Base-by-base conservation (phyloP, 2,888 invertebrate species). In the Leistus spinibarbis region DNA sequence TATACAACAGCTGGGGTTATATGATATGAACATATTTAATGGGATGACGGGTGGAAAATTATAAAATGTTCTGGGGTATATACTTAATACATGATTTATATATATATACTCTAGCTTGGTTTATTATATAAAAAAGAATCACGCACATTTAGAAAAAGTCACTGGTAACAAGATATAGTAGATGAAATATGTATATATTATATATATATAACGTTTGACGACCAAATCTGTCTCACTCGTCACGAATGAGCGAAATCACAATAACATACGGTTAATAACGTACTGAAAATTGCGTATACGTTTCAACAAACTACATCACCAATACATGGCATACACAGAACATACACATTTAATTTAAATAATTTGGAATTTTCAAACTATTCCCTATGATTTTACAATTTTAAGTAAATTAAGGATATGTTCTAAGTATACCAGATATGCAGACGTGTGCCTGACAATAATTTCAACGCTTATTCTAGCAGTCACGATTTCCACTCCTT, bases 401-500 rank as follows among this genome's bases (percentile, higher is more conserved):
- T n/a, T n/a, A n/a, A n/a, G n/a, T n/a, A n/a, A n/a, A n/a, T n/a
- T n/a, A n/a, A n/a, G n/a, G n/a, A n/a, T n/a, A n/a, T n/a, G n/a
- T n/a, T n/a, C n/a, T n/a, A n/a, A n/a, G n/a, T n/a, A n/a, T n/a
- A n/a, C n/a, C n/a, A n/a, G n/a, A n/a, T n/a, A n/a, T n/a, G n/a
- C n/a, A n/a, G n/a, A n/a, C n/a, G n/a, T n/a, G n/a, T n/a, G n/a
- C n/a, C n/a, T n/a, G n/a, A n/a, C 40, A 57, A 56, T 27, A 54
- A 69, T 53, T 13, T 40, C 1, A 27, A 24, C 66, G 74, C 76
- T 79, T 80, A 83, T 73, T 84, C 81, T 80, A 80, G 77, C 78
- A 86, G 84, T 91, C 91, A 93, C 90, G 93, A 93, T 80, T 93
- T 91, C 94, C 94, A 94, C 70, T 93, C 93, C 81, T 93, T 88